These are phyloP conservation scores for Melanotaenia parkinsoni DNA, from an alignment of 2,797 vertebrate genomes.

Conservation along the genomic window DNA sequence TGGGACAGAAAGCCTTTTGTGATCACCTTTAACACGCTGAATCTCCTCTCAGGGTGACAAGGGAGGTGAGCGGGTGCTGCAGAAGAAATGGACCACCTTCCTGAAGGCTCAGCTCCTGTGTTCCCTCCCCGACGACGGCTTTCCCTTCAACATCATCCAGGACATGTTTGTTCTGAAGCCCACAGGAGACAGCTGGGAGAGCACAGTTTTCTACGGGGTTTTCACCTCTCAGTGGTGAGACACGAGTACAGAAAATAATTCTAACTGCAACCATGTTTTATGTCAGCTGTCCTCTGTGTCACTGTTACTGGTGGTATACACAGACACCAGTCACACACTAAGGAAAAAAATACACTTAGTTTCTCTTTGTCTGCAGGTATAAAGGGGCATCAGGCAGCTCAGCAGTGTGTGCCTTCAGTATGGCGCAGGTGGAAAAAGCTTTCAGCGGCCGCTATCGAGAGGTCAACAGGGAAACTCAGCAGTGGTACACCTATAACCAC, in stretches of 20 bases:
- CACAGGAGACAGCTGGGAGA: constrained; percentile 82
- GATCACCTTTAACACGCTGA: neutral
- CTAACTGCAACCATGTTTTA: constrained; percentile 1
- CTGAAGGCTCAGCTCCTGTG: constrained; percentile 93
- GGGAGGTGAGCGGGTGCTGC: constrained; percentile 91
- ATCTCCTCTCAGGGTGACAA: constrained; percentile 84
- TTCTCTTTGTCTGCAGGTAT: constrained; percentile 75
- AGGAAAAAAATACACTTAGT: neutral
- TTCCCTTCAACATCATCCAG: constrained; percentile 94
- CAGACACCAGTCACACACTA: neutral
- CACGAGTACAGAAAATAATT: neutral
- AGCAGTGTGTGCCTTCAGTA: constrained; percentile 90
- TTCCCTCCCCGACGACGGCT: constrained; percentile 89
- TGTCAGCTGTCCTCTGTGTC: neutral
- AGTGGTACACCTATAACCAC: constrained; percentile 93
- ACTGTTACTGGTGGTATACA: neutral
- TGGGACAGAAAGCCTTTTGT: neutral
- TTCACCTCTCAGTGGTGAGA: constrained; percentile 94
- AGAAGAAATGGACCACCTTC: constrained; percentile 95
- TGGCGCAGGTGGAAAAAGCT: constrained; percentile 87
- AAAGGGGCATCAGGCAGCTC: constrained; percentile 87
- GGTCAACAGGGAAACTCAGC: constrained; percentile 93
- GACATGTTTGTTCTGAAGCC: constrained; percentile 92
- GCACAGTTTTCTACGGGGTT: constrained; percentile 91
- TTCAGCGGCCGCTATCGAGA: constrained; percentile 91